Evolutionary conservation across 2,113 vertebrate species (phyloP).

Genomic region (Sarotherodon lohbergeri): DNA sequence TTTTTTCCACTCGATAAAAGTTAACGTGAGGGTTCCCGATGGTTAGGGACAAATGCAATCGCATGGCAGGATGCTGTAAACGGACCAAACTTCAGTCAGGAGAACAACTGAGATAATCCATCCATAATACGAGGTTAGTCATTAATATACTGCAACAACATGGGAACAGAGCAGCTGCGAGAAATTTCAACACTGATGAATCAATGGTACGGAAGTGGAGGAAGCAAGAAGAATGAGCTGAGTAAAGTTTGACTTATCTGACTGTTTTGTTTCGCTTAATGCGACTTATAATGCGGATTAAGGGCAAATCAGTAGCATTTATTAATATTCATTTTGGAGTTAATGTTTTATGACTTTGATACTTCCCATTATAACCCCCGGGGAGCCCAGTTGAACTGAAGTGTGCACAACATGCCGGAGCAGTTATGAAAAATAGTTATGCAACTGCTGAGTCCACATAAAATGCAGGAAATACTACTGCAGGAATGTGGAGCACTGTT

Average conservation of each 20-base stretch:
- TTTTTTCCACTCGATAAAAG: rapidly evolving
- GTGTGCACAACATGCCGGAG: neutral
- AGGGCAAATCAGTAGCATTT: neutral
- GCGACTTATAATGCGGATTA: neutral
- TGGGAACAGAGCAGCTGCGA: rapidly evolving
- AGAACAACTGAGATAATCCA: rapidly evolving
- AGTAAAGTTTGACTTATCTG: too few relatives aligned
- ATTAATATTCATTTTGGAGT: neutral
- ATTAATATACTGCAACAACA: neutral
- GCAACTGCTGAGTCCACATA: neutral
- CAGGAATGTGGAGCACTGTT: neutral
- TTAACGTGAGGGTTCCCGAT: rapidly evolving
- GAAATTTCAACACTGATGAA: neutral
- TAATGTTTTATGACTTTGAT: neutral
- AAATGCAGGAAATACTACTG: neutral
- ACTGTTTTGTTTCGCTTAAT: too few relatives aligned
- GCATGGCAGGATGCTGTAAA: neutral
- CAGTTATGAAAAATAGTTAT: slow-evolving; percentile 15
- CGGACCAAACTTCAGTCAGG: rapidly evolving
- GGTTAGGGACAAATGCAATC: neutral
- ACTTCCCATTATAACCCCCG: neutral
- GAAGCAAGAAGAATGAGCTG: neutral
- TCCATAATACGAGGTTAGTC: rapidly evolving
- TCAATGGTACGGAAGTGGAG: rapidly evolving
- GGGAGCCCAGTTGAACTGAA: neutral